These are phyloP conservation scores for Ibycter americanus DNA, from an alignment of 2,797 vertebrate genomes.

Conservation along the genomic window DNA sequence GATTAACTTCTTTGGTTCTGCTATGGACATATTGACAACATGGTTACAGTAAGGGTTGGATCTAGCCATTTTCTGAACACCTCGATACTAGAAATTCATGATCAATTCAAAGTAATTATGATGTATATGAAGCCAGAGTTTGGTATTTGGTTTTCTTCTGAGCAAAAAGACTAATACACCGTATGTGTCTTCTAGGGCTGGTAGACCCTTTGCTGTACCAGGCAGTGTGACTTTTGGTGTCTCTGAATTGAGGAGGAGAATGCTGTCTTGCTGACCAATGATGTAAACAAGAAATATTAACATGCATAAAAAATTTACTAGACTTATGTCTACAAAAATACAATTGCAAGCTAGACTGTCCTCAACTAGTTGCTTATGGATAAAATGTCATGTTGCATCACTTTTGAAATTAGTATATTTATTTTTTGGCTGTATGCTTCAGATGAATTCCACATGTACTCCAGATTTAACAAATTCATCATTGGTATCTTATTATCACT, in stretches of 20 bases:
- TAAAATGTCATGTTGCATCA: background rate
- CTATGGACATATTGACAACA: background rate
- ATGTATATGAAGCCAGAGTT: background rate
- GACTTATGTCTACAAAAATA: background rate
- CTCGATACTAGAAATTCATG: background rate
- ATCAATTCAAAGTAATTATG: background rate
- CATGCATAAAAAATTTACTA: background rate
- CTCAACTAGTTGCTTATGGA: background rate
- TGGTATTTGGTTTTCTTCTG: background rate
- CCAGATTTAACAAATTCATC: slow-evolving; percentile 50
- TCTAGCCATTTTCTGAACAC: background rate
- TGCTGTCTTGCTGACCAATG: background rate
- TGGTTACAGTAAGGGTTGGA: background rate
- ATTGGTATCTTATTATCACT: slow-evolving; percentile 37
- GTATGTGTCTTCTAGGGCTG: background rate
- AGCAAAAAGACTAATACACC: background rate
- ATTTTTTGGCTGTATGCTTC: background rate
- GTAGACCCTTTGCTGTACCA: background rate
- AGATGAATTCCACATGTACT: slow-evolving; percentile 59
- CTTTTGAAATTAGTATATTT: slow-evolving; percentile 23
- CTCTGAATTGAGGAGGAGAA: background rate
- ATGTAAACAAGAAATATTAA: slow-evolving; percentile 1
- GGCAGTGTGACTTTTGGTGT: background rate
- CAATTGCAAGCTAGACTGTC: background rate
- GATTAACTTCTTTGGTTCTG: background rate